Conservation (phyloP, 2,113 vertebrate species). For the Cyprinus carpio region DNA sequence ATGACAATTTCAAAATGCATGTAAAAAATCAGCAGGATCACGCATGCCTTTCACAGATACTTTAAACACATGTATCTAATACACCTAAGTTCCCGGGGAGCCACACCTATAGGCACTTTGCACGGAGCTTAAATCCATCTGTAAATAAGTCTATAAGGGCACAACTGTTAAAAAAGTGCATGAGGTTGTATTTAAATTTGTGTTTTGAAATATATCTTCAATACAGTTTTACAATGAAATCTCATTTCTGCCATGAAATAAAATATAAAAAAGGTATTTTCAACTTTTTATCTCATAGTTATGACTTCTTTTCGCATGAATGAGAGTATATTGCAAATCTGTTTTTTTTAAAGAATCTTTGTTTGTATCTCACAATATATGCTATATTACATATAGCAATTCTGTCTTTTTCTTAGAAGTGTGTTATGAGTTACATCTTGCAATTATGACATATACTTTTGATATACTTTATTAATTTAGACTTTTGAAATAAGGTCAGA, state of each 20-base stretch:
- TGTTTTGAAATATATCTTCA: neutral
- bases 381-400: neutral
- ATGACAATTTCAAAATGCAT: constrained; percentile 8
- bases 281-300: neutral
- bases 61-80: neutral
- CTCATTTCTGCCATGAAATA: neutral
- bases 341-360: too few relatives aligned
- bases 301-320: too few relatives aligned
- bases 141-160: constrained; percentile 39
- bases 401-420: too few relatives aligned
- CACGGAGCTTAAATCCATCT: constrained; percentile 34
- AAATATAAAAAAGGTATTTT: neutral
- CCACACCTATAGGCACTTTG: constrained; percentile 36
- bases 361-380: too few relatives aligned
- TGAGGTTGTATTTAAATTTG: neutral
- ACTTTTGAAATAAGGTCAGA: too few relatives aligned
- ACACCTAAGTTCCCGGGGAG: constrained; percentile 2
- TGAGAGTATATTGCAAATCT: too few relatives aligned
- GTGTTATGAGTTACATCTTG: too few relatives aligned
- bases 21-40: constrained; percentile 8
- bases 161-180: constrained; percentile 4
- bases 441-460: too few relatives aligned
- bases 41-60: constrained; percentile 15
- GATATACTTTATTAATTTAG: too few relatives aligned
- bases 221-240: neutral